Conservation (phyloP, 2,113 vertebrate species). For the Ondatra zibethicus region DNA sequence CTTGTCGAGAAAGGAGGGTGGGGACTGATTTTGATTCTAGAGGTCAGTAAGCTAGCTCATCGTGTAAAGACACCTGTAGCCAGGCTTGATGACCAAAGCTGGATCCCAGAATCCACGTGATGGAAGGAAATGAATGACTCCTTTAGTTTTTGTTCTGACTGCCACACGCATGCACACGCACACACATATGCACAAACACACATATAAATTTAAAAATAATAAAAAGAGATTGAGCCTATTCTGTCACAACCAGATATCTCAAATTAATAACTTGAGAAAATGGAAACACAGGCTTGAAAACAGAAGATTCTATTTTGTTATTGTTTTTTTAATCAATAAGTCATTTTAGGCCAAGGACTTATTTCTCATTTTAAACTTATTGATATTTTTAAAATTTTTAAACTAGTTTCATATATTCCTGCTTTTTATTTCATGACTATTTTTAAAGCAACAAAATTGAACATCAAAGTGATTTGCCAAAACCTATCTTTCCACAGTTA, state of each 20-base stretch:
- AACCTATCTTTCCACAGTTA: not conserved
- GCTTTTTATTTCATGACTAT: not conserved
- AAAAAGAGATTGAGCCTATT: not conserved
- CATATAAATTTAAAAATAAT: not conserved
- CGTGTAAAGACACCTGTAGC: not conserved
- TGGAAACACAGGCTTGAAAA: not conserved
- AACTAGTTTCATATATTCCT: slow-evolving; percentile 1
- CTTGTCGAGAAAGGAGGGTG: not conserved
- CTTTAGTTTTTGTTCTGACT: not conserved
- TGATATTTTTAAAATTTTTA: slow-evolving; percentile 41
- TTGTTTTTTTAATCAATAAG: not conserved
- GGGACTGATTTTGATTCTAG: not conserved
- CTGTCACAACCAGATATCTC: slow-evolving; percentile 6
- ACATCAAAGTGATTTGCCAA: not conserved
- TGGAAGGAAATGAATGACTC: not conserved
- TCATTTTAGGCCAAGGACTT: not conserved
- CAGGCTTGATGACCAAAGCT: not conserved
- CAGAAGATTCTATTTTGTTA: not conserved
- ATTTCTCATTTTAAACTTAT: slow-evolving; percentile 51
- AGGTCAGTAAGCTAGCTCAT: not conserved
- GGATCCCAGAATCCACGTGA: not conserved
- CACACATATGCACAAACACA: not conserved
- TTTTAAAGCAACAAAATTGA: slow-evolving; percentile 12
- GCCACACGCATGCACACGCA: fast-evolving
- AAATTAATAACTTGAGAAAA: slow-evolving; percentile 55